Evolutionary conservation across 2,888 invertebrate species (phyloP).

Genomic region (Rhagonycha lutea): DNA sequence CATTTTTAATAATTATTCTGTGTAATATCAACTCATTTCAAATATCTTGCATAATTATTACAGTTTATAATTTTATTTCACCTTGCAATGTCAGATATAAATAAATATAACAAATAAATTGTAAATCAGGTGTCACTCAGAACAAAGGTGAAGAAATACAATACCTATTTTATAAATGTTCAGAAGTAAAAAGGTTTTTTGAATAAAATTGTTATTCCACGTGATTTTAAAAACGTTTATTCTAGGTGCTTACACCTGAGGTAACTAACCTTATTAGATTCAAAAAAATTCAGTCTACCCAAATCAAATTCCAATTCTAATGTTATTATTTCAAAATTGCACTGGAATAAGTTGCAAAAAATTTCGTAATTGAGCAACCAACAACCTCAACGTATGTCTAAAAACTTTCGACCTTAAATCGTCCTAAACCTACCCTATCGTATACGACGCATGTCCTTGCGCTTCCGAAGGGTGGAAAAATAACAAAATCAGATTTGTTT

Average conservation of each 20-base stretch:
- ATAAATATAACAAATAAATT: background rate
- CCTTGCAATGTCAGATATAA: background rate
- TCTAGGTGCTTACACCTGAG: background rate
- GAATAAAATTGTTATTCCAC: background rate
- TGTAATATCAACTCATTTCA: background rate
- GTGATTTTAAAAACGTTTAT: background rate
- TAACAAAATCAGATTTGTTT: background rate
- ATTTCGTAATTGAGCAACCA: background rate
- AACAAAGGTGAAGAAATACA: background rate
- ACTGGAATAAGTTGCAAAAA: background rate
- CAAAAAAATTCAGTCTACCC: background rate
- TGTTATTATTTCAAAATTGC: background rate
- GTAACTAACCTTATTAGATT: background rate
- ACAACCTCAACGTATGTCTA: background rate
- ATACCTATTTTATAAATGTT: background rate
- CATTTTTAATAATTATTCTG: background rate
- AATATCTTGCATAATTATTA: background rate
- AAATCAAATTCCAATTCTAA: background rate
- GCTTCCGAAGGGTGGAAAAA: background rate
- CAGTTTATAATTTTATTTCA: background rate
- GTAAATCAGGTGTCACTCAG: background rate
- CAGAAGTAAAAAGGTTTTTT: background rate
- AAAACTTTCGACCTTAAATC: constrained; percentile 17
- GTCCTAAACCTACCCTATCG: constrained; percentile 5
- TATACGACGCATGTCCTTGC: constrained; percentile 6